phyloP scores from a whole-genome alignment of 1,140 invertebrate genomes.

The Eumeta japonica region DNA sequence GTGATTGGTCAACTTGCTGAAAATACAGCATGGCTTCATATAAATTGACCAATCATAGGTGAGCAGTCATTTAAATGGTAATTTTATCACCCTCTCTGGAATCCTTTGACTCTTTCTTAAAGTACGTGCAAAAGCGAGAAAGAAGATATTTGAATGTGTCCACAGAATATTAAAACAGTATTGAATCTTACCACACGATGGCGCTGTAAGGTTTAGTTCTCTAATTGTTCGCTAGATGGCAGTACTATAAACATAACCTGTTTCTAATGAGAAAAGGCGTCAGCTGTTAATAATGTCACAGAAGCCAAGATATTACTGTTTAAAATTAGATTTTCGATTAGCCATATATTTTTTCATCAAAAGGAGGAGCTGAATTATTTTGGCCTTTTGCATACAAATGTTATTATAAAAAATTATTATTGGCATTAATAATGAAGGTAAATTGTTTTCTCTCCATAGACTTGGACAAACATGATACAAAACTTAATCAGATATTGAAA shows the following conservation, averaged over 20 bases:
- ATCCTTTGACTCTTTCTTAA: constrained; percentile 26
- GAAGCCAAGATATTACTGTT: neutral
- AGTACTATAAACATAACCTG: neutral
- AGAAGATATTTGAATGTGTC: constrained; percentile 18
- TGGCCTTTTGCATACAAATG: no score
- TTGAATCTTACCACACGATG: constrained; percentile 23
- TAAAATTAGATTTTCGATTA: neutral
- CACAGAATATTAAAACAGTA: constrained; percentile 14
- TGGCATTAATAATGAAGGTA: no score
- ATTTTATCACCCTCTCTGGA: constrained; percentile 23
- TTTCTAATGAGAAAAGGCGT: constrained; percentile 8
- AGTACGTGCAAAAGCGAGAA: constrained; percentile 23
- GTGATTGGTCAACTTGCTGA: constrained; percentile 34
- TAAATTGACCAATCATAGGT: constrained; percentile 40
- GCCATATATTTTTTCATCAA: no score
- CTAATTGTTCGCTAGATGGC: constrained; percentile 18
- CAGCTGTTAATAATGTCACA: constrained; percentile 16
- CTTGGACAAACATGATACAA: no score
- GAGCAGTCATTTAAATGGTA: constrained; percentile 15
- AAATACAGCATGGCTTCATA: constrained; percentile 22
- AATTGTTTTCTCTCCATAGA: no score
- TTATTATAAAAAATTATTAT: no score
- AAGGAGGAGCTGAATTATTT: no score
- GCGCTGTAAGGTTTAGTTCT: constrained; percentile 25
- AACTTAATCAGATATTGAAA: no score